Conservation (phyloP, 2,113 vertebrate genomes). For the Zosterops lateralis region DNA sequence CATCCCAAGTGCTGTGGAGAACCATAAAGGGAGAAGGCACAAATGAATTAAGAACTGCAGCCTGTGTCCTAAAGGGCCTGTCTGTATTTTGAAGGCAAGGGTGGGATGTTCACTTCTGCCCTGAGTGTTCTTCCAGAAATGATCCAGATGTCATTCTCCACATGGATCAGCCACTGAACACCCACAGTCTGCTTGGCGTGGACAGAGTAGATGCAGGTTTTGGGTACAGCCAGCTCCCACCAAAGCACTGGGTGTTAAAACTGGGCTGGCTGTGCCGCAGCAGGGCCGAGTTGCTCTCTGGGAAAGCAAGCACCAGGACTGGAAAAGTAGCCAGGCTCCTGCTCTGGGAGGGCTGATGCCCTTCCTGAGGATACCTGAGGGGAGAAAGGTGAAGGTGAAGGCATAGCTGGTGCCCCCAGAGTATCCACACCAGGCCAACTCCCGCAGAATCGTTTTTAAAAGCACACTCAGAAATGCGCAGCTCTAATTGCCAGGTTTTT, state of each 20-base stretch:
- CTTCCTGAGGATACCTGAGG: not conserved
- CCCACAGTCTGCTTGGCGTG: fast-evolving
- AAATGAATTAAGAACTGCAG: not conserved
- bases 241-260: fast-evolving
- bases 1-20: not conserved
- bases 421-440: not conserved
- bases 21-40: not conserved
- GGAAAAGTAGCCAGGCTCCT: fast-evolving
- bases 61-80: not conserved
- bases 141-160: fast-evolving
- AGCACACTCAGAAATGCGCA: not conserved
- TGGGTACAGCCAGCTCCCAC: not conserved
- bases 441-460: fast-evolving
- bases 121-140: fast-evolving
- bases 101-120: not conserved
- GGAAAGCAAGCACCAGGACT: not conserved
- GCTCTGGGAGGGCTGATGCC: fast-evolving
- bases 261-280: fast-evolving
- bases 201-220: fast-evolving
- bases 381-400: not conserved
- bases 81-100: not conserved
- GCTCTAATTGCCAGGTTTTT: not conserved
- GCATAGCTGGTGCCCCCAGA: fast-evolving
- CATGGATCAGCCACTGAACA: not conserved
- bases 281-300: not conserved